Base-by-base conservation (phyloP, 2,888 invertebrate species). In the Notodonta dromedarius region DNA sequence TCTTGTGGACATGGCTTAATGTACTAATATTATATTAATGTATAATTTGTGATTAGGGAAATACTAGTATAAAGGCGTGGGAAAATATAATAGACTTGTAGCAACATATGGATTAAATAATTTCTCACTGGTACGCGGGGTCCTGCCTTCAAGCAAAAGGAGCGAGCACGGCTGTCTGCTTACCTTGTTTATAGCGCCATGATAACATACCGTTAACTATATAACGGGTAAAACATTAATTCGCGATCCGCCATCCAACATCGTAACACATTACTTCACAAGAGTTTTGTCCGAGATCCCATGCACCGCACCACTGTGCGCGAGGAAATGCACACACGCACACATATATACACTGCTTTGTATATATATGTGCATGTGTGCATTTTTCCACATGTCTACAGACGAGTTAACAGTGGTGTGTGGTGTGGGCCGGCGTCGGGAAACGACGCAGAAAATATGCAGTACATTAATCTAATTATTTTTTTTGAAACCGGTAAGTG, bases 391-490 rank as follows among this genome's bases (percentile, higher is more conserved):
- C 2, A 24, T 24, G 2, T 24, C 24, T 32, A 52, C 12, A 52
- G 24, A 32, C 51, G 32, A 32, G 51, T 52, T 11, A 24, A 8
- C 8, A 11, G 24, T 12, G 11, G 51, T 14, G 14, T 52, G 32
- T 24, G 24, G 24, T 24, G 24, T 24, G 24, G 24, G 24, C 24
- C 24, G 24, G 24, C 13, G 32, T 52, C 52, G 52, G 32, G 32
- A 52, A 52, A 52, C 32, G 52, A 52, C 52, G 16, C 13, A 32
- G 52, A 52, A 52, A 52, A 52, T 52, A 24, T 52, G 52, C 52
- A 24, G 13, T 13, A 8, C 50, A 16, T 50, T 24, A 50, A 50
- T 50, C 24, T 11, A 5, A 14, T n/a, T 4, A n/a, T n/a, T 5
- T 9, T 50, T 50, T 50, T 16, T 50, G 16, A 16, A 50, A 50